Evolutionary conservation across 2,888 invertebrate species (phyloP).

Genomic region (Thalpophila matura): DNA sequence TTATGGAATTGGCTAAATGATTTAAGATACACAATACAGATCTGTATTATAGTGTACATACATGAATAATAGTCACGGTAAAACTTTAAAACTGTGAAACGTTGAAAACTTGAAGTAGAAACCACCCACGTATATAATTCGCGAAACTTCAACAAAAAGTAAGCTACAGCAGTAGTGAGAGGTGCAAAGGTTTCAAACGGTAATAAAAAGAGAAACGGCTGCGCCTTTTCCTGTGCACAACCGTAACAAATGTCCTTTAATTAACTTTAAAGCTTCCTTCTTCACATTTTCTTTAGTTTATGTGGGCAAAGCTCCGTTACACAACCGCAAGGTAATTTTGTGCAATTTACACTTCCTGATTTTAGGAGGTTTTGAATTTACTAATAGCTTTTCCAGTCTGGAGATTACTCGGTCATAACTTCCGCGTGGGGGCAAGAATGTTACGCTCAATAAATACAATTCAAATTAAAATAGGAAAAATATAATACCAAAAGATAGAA

Average conservation of each 20-base stretch:
- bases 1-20: too few species aligned
- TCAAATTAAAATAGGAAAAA: too few species aligned
- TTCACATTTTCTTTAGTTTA: constrained; percentile 18
- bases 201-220: constrained; percentile 33
- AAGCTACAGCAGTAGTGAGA: constrained; percentile 6
- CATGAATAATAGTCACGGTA: too few species aligned
- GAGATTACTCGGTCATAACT: not conserved
- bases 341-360: constrained; percentile 22
- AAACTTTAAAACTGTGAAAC: not conserved
- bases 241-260: constrained; percentile 41
- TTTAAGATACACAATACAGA: too few species aligned
- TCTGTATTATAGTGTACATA: not conserved
- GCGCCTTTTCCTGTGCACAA: constrained; percentile 22
- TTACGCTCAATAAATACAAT: constrained; percentile 7
- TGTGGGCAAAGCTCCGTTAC: not conserved
- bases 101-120: not conserved
- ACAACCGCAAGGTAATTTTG: constrained; percentile 20
- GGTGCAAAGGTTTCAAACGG: constrained; percentile 24
- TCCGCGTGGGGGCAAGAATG: not conserved
- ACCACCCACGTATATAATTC: not conserved
- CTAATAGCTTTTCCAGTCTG: constrained; percentile 11
- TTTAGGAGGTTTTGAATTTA: constrained; percentile 26
- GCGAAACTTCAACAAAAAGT: not conserved
- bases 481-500: too few species aligned
- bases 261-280: constrained; percentile 40